Evolutionary conservation across 2,888 invertebrate species (phyloP).

Genomic region (Herminia tarsipennalis): DNA sequence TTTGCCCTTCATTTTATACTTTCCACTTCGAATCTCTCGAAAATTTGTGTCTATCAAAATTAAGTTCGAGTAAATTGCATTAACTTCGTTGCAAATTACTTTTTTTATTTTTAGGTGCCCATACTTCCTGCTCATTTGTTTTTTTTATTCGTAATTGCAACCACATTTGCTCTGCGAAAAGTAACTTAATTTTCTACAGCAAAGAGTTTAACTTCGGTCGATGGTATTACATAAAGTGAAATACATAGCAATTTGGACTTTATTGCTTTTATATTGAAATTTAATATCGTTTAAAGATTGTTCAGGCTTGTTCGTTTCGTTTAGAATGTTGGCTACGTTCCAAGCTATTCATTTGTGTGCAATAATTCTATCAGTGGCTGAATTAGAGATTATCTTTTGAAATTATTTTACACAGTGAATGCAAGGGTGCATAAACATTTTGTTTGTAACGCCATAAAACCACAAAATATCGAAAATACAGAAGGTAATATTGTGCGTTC

Average conservation of each 20-base stretch:
- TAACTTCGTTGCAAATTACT: constrained; percentile 28
- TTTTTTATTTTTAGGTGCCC: constrained; percentile 27
- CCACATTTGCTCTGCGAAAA: constrained; percentile 8
- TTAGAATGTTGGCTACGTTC: constrained; percentile 63
- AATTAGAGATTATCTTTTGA: constrained; percentile 27
- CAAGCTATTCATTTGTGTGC: constrained; percentile 45
- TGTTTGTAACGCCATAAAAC: constrained; percentile 17
- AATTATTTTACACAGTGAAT: constrained; percentile 48
- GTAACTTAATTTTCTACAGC: constrained; percentile 7
- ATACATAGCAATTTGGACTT: constrained; percentile 42
- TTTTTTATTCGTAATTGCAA: constrained; percentile 28
- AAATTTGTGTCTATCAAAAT: constrained; percentile 26
- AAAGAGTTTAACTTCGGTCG: constrained; percentile 32
- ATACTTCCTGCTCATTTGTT: constrained; percentile 21
- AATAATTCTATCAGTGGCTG: constrained; percentile 28
- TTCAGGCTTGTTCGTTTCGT: constrained; percentile 14
- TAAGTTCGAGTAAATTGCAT: constrained; percentile 34
- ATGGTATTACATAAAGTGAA: constrained; percentile 58
- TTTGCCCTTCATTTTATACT: background rate
- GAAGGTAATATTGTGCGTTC: too few relatives aligned
- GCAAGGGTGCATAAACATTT: constrained; percentile 31
- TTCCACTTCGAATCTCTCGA: constrained; percentile 2
- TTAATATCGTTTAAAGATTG: constrained; percentile 1
- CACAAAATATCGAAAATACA: too few relatives aligned
- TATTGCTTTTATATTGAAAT: constrained; percentile 58